phyloP scores from a whole-genome alignment of 2,797 vertebrate species.

The Euthynnus affinis region DNA sequence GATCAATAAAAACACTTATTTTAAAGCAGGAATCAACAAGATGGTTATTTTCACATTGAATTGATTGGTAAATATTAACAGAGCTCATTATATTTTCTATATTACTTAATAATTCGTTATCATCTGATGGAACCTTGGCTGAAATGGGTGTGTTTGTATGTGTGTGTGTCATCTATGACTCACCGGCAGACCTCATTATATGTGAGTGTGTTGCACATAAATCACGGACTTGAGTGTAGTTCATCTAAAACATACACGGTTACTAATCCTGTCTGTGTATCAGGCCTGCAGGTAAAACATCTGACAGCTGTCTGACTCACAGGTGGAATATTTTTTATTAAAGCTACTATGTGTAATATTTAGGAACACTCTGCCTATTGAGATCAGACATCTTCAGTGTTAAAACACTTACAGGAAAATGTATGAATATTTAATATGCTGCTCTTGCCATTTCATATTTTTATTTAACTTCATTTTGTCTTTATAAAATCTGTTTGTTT shows the following conservation, averaged over 20 bases:
- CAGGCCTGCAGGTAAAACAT: neutral
- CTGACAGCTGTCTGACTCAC: neutral
- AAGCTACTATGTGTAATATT: too few relatives aligned
- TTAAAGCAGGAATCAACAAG: neutral
- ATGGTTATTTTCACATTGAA: neutral
- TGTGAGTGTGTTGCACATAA: neutral
- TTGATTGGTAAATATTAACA: neutral
- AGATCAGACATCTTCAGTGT: too few relatives aligned
- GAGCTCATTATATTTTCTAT: neutral
- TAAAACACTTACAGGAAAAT: too few relatives aligned
- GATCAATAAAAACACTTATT: neutral
- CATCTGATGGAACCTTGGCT: neutral
- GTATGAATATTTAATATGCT: too few relatives aligned
- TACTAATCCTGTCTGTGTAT: neutral
- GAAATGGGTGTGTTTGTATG: too few relatives aligned
- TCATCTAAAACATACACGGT: neutral
- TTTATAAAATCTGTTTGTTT: too few relatives aligned
- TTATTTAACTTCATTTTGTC: too few relatives aligned
- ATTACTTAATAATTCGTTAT: neutral
- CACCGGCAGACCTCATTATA: too few relatives aligned
- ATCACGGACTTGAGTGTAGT: constrained; percentile 7
- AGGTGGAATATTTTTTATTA: neutral
- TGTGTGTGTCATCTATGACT: too few relatives aligned
- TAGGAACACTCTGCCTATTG: too few relatives aligned
- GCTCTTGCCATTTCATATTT: too few relatives aligned